These are phyloP conservation scores for Todus mexicanus DNA, from an alignment of 2,797 vertebrate species.

Conservation along the genomic window DNA sequence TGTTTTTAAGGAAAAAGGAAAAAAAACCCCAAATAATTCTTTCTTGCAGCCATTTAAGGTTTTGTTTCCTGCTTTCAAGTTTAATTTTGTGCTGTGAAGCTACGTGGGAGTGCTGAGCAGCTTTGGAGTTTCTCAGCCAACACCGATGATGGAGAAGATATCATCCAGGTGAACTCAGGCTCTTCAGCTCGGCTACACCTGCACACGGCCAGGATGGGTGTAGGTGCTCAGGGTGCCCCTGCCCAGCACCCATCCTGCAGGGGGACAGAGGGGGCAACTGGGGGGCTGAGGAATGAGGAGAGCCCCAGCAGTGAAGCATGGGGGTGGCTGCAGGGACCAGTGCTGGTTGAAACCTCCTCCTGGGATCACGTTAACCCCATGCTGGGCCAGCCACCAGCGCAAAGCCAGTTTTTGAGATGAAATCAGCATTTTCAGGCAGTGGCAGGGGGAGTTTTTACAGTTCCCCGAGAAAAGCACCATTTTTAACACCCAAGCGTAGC, in stretches of 20 bases:
- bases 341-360: background rate
- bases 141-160: background rate
- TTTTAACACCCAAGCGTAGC: background rate
- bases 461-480: background rate
- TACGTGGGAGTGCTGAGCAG: background rate
- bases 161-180: background rate
- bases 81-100: background rate
- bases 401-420: background rate
- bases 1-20: background rate
- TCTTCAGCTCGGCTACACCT: background rate
- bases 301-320: fast-evolving
- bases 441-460: background rate
- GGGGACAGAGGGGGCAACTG: background rate
- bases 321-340: background rate
- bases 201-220: fast-evolving
- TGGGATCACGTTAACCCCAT: background rate
- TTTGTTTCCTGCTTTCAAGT: background rate
- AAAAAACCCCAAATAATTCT: background rate
- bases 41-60: background rate
- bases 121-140: background rate
- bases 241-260: background rate
- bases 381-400: background rate
- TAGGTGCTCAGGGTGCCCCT: background rate
- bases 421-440: background rate
- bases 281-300: background rate